Percentiles rank a stretch among this genome's conserved stretches.
Conservation (phyloP, 2,113 vertebrate genomes). For the Leptodactylus fuscus region DNA sequence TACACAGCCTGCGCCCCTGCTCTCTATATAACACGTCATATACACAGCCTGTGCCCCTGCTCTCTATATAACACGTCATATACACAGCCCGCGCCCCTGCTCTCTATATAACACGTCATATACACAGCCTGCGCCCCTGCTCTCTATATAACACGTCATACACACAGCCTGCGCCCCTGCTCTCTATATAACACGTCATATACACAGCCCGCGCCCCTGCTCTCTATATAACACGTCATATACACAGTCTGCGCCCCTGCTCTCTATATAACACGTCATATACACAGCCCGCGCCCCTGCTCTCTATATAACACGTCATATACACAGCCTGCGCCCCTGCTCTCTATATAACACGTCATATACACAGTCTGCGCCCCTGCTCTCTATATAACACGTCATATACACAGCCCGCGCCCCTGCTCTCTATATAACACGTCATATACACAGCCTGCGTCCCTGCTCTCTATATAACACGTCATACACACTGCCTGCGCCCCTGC, state of each 20-base stretch:
- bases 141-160: neutral
- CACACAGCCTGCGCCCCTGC: neutral
- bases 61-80: neutral
- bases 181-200: neutral
- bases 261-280: neutral
- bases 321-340: neutral
- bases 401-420: too few species aligned
- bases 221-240: neutral
- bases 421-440: too few species aligned
- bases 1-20: too few species aligned
- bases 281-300: neutral
- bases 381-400: neutral
- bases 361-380: neutral
- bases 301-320: neutral
- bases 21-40: too few species aligned
- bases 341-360: neutral
- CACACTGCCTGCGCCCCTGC: too few species aligned
- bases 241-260: too few species aligned
- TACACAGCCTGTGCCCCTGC: too few species aligned
- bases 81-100: neutral
- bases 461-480: neutral
- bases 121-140: neutral
- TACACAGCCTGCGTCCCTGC: neutral
- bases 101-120: neutral
- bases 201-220: neutral